Evolutionary conservation across 2,797 vertebrate species (phyloP), one percentile per base, ranked within the genome.

Genomic region (Chelonia mydas): DNA sequence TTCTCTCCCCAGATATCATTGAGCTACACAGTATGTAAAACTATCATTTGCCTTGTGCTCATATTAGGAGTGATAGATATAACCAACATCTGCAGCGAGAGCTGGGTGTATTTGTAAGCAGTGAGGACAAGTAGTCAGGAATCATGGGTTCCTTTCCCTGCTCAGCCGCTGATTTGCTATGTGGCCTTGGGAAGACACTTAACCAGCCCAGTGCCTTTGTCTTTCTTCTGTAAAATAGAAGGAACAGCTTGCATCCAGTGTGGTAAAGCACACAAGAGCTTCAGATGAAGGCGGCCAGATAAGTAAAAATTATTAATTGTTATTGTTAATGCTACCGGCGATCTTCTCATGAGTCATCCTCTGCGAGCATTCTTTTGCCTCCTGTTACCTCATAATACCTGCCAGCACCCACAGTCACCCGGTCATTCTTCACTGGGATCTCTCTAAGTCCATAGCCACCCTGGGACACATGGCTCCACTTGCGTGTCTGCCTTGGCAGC

Each of bases 361-460:
- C 74, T 41, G 45, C 4, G 15, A 68, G 47, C 15, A 21, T 72
- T 72, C n/a, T 23, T 72, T 37, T 72, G 65, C n/a, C 19, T 72
- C 65, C n/a, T 23, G 65, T 72, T 59, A 57, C 82, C 88, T 28
- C 77, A 27, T 6, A 0, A 31, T 88, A 13, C 65, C 80, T 41
- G 19, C 45, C 37, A 53, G 49, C 54, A 27, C 3, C 54, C 83
- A 7, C 19, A 79, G 90, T 79, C n/a, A 54, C 15, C 0, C 0
- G 3, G 12, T 31, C 50, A 57, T 68, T n/a, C 50, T 41, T 2
- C 5, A 19, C 28, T 1, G 0, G 6, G 5, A 4, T 84, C 5
- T 92, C 13, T 37, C 8, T 11, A 49, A 61, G 27, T 2, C 19
- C 41, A 3, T 0, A 11, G 41, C 6, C 59, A 17, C 6, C 16